Percentiles rank a stretch among this genome's conserved stretches.
phyloP scores from a whole-genome alignment of 2,888 invertebrate species.

The Hirtodrosophila confusa region DNA sequence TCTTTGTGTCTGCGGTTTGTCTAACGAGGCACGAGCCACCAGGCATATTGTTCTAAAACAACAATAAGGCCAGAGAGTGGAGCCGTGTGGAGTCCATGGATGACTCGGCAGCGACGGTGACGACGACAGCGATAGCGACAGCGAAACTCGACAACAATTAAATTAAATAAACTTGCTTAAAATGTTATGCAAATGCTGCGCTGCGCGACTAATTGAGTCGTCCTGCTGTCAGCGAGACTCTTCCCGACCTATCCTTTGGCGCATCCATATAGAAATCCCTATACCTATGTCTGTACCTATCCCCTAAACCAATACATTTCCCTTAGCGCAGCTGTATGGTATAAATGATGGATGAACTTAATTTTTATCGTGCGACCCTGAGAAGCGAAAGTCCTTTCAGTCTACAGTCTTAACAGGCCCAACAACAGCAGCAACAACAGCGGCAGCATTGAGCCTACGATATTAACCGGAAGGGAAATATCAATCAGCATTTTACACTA shows the following conservation, averaged over 20 bases:
- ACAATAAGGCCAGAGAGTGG: conserved; percentile 16
- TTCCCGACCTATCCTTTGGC: background rate
- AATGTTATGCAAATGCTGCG: conserved; percentile 72
- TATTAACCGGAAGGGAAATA: conserved; percentile 73
- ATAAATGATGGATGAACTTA: conserved; percentile 76
- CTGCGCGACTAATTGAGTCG: conserved; percentile 71
- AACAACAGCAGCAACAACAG: conserved; percentile 16
- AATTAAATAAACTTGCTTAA: conserved; percentile 65
- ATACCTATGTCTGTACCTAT: background rate
- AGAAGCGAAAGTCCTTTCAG: conserved; percentile 37
- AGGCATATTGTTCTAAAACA: conserved; percentile 63
- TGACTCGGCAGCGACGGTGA: conserved; percentile 5
- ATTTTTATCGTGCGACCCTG: conserved; percentile 76
- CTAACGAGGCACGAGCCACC: conserved; percentile 49
- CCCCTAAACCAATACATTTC: background rate
- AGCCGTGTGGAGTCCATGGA: conserved; percentile 12
- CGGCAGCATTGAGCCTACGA: conserved; percentile 40
- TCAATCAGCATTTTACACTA: conserved; percentile 75
- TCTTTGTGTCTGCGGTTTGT: conserved; percentile 65
- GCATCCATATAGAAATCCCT: background rate
- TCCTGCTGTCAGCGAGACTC: conserved; percentile 45
- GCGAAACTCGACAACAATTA: conserved; percentile 57
- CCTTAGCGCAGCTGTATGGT: conserved; percentile 13
- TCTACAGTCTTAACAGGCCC: conserved; percentile 29
- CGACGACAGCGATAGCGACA: background rate